Percentiles rank a stretch among this genome's conserved stretches.
Conservation (phyloP, 2,113 vertebrate species). For the Callospermophilus lateralis region DNA sequence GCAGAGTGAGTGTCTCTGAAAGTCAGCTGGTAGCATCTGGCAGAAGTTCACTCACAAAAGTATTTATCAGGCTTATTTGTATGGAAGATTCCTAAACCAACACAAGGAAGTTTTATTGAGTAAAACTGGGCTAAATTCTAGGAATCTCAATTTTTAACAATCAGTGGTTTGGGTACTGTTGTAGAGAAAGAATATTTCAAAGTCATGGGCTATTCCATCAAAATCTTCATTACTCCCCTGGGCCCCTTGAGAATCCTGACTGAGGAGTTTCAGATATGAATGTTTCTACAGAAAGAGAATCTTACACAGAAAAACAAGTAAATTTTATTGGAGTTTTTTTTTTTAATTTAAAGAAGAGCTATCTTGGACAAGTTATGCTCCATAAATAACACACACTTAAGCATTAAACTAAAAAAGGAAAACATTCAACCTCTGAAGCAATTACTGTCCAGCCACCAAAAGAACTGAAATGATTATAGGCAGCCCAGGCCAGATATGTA, state of each 20-base stretch:
- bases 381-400: constrained; percentile 64
- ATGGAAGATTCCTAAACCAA: constrained; percentile 32
- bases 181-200: constrained; percentile 57
- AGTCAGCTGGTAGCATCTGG: not conserved
- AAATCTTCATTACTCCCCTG: constrained; percentile 42
- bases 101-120: constrained; percentile 44
- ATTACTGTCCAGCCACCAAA: constrained; percentile 53
- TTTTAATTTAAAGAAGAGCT: constrained; percentile 72
- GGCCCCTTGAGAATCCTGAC: not conserved
- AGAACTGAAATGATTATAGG: constrained; percentile 59
- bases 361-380: constrained; percentile 34
- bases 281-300: constrained; percentile 22
- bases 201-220: constrained; percentile 39
- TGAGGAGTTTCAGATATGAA: constrained; percentile 50
- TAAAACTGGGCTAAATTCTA: constrained; percentile 37
- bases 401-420: constrained; percentile 43
- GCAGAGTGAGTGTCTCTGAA: not conserved
- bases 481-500: constrained; percentile 24
- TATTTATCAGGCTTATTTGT: not conserved
- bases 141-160: constrained; percentile 19
- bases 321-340: constrained; percentile 59
- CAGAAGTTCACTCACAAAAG: constrained; percentile 24
- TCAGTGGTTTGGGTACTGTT: not conserved
- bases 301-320: not conserved
- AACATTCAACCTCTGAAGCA: constrained; percentile 12